Base-by-base conservation (phyloP, 1,140 invertebrate genomes). In the Coelopa frigida region DNA sequence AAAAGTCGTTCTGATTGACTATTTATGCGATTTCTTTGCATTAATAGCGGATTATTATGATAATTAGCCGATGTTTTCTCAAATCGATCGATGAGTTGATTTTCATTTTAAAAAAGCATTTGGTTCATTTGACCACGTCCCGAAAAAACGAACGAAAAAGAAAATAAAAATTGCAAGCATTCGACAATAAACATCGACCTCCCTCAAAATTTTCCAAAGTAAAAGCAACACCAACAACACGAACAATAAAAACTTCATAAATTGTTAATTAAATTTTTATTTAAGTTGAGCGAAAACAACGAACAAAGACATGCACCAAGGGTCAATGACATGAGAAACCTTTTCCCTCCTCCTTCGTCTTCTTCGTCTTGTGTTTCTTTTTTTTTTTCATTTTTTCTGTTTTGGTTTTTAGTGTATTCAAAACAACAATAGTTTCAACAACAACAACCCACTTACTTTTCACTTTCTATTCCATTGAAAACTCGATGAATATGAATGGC, bases 391-490 rank as follows among this genome's bases (percentile, higher is more conserved):
- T 29, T 29, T 29, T 10, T 29, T 29, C 14, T 29, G 8, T 29
- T 29, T 29, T 29, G 14, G 14, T 29, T 29, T 29, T 29, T 29
- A n/a, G n/a, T n/a, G n/a, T n/a, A n/a, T n/a, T n/a, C n/a, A n/a
- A n/a, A 22, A 14, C 12, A 23, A n/a, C 38, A 41, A 22, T 14
- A 42, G n/a, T 27, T 29, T 29, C 20, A 39, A n/a, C 20, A 39
- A 39, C 14, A 42, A 41, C 22, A n/a, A 39, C 24, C 39, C 17
- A 42, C 39, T 20, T 42, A 26, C 23, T 42, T 35, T 42, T 42
- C 39, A 42, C 39, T 42, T 42, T 42, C 39, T 42, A 42, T 42
- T 42, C 39, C 39, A 18, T 42, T 42, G 39, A 42, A 42, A 42
- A 42, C 31, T 42, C 27, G 31, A 42, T 29, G 39, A 29, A 18